Base-by-base conservation (phyloP, 2,113 vertebrate species). In the Pyxicephalus adspersus region DNA sequence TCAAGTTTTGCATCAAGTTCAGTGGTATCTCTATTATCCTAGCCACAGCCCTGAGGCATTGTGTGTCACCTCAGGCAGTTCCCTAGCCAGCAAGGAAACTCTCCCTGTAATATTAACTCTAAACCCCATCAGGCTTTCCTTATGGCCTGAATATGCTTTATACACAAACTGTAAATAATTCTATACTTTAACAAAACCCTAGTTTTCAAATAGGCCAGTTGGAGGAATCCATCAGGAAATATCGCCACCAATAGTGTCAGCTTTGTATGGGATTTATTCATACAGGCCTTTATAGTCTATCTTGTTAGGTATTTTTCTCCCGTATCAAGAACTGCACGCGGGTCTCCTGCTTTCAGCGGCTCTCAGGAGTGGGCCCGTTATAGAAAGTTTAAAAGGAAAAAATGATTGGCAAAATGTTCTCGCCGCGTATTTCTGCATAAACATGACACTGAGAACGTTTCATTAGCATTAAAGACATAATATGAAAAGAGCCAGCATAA, bases 401-500 rank as follows among this genome's bases (percentile, higher is more conserved):
- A 29, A 83, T 82, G 86, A 84, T 73, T 89, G 86, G 52, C 70
- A 63, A 81, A 65, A 84, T 83, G 70, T 63, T 82, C 85, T 78
- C 85, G 81, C 83, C 85, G 87, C 88, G 83, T 85, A 78, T 83
- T 87, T 77, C 84, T 87, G 86, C 84, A 83, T 87, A 88, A 90
- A 86, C 86, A 87, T 55, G 70, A 26, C 45, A 84, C 74, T 83
- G 86, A 81, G 86, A 90, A 90, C 73, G 66, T 89, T 91, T 89
- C n/a, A 65, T 89, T 91, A 88, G 82, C 80, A 84, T 91, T 91
- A 89, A 84, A 87, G 89, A 84, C 91, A 90, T 83, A 89, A 86
- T 83, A 81, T 88, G 67, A 83, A 82, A 89, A 86, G 82, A 74
- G 82, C 80, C 83, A 77, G 85, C 84, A 86, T 90, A 89, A 89